These are phyloP conservation scores for Heterohyrax brucei DNA, from an alignment of 2,797 vertebrate genomes.

Conservation along the genomic window DNA sequence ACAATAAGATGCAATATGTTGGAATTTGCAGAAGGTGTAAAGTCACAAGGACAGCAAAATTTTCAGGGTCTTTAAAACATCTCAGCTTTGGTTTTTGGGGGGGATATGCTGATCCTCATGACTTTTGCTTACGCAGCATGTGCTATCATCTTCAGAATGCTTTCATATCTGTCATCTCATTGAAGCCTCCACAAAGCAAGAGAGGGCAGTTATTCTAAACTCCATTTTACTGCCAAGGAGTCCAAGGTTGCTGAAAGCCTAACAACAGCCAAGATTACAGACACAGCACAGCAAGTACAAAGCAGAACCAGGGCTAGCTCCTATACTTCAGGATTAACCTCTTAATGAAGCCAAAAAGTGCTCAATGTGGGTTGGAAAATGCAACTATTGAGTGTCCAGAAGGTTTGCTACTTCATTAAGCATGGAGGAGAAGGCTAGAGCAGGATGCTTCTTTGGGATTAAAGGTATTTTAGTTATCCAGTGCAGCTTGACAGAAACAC, in stretches of 20 bases:
- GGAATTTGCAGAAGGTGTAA: neutral
- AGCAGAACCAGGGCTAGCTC: too few species aligned
- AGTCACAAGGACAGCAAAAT: neutral
- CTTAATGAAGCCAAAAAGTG: neutral
- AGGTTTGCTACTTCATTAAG: neutral
- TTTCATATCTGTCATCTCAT: neutral
- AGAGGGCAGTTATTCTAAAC: neutral
- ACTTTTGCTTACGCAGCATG: neutral
- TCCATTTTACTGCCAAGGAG: neutral
- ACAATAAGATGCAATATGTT: neutral
- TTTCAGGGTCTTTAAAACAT: slow-evolving; percentile 16
- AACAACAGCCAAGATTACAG: neutral
- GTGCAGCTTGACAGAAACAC: too few species aligned
- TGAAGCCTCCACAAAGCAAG: neutral
- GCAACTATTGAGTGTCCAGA: neutral
- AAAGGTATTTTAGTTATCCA: neutral
- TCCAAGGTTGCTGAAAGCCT: neutral
- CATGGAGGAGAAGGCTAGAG: neutral
- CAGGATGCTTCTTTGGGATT: neutral
- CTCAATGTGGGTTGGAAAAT: neutral
- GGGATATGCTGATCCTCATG: neutral
- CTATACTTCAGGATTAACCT: neutral
- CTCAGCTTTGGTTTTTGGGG: neutral
- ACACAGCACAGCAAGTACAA: too few species aligned
- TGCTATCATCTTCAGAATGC: neutral